phyloP scores from a whole-genome alignment of 2,888 invertebrate genomes.

The Amiota communis region DNA sequence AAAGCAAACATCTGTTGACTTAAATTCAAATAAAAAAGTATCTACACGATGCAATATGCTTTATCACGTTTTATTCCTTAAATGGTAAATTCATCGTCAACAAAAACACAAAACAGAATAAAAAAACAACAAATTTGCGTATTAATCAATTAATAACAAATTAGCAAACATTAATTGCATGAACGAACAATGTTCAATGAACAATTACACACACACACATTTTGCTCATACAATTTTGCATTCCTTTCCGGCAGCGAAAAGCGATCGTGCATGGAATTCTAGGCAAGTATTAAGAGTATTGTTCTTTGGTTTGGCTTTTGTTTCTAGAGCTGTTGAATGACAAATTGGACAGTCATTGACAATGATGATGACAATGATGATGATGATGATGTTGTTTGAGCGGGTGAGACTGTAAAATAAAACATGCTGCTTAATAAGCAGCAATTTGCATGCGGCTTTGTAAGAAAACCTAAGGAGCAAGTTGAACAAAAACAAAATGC shows the following conservation, averaged over 20 bases:
- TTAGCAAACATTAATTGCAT: constrained; percentile 22
- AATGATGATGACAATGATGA: background rate
- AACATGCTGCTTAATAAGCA: constrained; percentile 10
- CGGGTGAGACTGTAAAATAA: background rate
- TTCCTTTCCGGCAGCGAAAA: constrained; percentile 12
- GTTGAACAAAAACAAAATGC: background rate
- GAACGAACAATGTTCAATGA: background rate
- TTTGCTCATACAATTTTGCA: background rate
- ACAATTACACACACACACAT: no score
- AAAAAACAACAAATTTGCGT: background rate
- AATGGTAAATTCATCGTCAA: background rate
- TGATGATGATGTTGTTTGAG: background rate
- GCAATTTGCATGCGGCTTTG: constrained; percentile 13
- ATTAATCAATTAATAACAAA: constrained; percentile 24
- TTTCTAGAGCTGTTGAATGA: constrained; percentile 22
- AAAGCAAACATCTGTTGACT: no score
- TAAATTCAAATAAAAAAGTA: no score
- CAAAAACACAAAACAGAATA: no score
- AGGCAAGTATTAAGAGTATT: background rate
- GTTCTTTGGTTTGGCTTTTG: background rate
- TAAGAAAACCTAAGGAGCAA: background rate
- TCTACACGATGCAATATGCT: no score
- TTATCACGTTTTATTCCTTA: background rate
- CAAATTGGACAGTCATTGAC: constrained; percentile 18
- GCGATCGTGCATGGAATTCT: constrained; percentile 20